These are phyloP conservation scores for Odontamblyopus rebecca DNA, from an alignment of 2,797 vertebrate species.

Conservation along the genomic window DNA sequence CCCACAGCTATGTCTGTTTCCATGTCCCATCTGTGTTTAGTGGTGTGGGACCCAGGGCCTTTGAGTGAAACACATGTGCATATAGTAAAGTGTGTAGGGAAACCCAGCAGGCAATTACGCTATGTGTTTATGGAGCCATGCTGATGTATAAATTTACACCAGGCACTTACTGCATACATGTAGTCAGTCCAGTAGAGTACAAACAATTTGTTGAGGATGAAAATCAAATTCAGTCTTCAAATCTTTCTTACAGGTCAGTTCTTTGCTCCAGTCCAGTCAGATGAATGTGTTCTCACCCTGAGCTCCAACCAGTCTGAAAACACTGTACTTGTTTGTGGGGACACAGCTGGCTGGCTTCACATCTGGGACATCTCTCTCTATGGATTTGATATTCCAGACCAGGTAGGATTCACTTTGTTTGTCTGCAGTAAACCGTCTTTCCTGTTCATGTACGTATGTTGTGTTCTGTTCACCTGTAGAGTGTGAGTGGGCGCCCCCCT, in stretches of 20 bases:
- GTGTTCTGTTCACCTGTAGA: conserved; percentile 33
- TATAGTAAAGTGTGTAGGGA: conserved; percentile 16
- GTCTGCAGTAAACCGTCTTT: not conserved
- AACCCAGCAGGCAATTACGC: conserved; percentile 2
- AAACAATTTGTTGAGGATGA: not conserved
- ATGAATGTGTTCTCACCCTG: conserved; percentile 54
- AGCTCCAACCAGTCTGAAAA: conserved; percentile 67
- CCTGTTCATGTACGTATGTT: not conserved
- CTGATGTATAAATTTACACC: conserved; percentile 11
- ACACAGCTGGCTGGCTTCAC: conserved; percentile 65
- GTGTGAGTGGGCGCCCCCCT: conserved; percentile 29
- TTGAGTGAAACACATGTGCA: conserved; percentile 48
- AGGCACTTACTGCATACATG: not conserved
- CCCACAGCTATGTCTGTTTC: conserved; percentile 70
- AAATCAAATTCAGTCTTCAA: not conserved
- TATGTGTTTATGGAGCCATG: conserved; percentile 16
- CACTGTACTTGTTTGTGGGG: conserved; percentile 69
- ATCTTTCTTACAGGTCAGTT: conserved; percentile 54
- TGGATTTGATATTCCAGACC: conserved; percentile 35
- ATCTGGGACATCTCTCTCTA: conserved; percentile 70
- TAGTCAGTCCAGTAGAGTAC: not conserved
- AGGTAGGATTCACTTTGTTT: conserved; percentile 34
- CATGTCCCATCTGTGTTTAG: conserved; percentile 70
- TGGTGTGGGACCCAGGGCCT: conserved; percentile 55
- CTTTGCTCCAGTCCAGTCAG: conserved; percentile 47